Percentiles rank a stretch among this genome's conserved stretches.
Evolutionary conservation across 2,888 invertebrate genomes (phyloP).

Genomic region (Graphium colonna): DNA sequence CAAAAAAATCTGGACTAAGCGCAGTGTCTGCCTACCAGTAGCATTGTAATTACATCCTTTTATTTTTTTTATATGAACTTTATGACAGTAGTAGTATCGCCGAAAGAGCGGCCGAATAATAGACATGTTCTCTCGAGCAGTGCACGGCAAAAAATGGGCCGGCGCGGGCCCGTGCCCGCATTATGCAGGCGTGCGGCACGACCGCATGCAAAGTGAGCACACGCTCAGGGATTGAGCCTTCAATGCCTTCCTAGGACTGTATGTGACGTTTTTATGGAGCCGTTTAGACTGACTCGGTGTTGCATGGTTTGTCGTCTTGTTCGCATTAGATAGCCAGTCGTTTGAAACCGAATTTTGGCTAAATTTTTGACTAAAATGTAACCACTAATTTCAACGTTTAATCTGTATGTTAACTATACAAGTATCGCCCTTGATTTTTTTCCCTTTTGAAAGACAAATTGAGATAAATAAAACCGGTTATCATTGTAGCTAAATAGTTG

Average conservation of each 20-base stretch:
- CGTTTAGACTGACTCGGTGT: too few species aligned
- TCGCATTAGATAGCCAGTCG: too few species aligned
- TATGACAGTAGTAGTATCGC: slow-evolving; percentile 44
- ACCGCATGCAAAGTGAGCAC: slow-evolving; percentile 28
- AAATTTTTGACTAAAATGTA: too few species aligned
- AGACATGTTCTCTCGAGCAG: slow-evolving; percentile 74
- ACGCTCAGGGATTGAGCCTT: slow-evolving; percentile 32
- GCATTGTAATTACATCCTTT: neutral
- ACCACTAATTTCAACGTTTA: too few species aligned
- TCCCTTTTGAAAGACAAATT: too few species aligned
- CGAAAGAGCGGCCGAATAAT: neutral
- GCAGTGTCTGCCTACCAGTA: neutral
- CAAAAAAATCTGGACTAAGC: neutral
- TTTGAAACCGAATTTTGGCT: too few species aligned
- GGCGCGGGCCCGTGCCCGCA: slow-evolving; percentile 49
- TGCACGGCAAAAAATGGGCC: slow-evolving; percentile 68
- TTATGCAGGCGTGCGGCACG: slow-evolving; percentile 77
- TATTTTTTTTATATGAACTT: neutral
- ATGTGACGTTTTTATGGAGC: too few species aligned
- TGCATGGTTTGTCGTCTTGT: too few species aligned
- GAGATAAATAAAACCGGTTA: too few species aligned
- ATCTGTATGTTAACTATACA: too few species aligned
- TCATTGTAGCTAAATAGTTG: too few species aligned
- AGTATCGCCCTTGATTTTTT: too few species aligned
- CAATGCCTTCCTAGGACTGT: slow-evolving; percentile 9